Percentiles rank a stretch among this genome's conserved stretches.
phyloP scores from a whole-genome alignment of 1,140 invertebrate species.

The Spodoptera frugiperda region DNA sequence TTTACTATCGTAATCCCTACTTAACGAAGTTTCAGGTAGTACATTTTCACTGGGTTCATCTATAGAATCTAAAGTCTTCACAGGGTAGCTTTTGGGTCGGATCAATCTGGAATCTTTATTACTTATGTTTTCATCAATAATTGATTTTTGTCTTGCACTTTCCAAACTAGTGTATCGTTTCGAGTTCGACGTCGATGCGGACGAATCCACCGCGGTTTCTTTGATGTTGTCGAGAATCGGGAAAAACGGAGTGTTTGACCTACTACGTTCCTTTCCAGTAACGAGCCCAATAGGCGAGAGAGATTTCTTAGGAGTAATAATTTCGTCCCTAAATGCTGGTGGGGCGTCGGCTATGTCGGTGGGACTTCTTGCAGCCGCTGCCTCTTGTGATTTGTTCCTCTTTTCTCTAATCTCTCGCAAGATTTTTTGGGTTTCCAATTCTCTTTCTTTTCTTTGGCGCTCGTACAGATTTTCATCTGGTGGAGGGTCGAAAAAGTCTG shows the following conservation, averaged over 20 bases:
- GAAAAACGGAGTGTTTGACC: slow-evolving; percentile 83
- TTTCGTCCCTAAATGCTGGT: slow-evolving; percentile 64
- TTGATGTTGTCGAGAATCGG: slow-evolving; percentile 84
- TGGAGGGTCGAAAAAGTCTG: slow-evolving; percentile 92
- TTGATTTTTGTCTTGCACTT: slow-evolving; percentile 51
- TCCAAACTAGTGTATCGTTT: slow-evolving; percentile 39
- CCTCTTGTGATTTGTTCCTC: slow-evolving; percentile 80
- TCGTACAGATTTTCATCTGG: slow-evolving; percentile 89
- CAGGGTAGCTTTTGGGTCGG: slow-evolving; percentile 83
- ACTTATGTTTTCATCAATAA: slow-evolving; percentile 47
- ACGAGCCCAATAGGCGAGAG: slow-evolving; percentile 75
- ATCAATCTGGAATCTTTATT: slow-evolving; percentile 73
- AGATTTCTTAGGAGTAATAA: slow-evolving; percentile 67
- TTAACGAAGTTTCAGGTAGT: slow-evolving; percentile 53
- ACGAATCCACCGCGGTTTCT: slow-evolving; percentile 65
- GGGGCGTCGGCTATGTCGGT: slow-evolving; percentile 58
- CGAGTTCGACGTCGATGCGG: slow-evolving; percentile 19
- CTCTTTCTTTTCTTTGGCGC: slow-evolving; percentile 90
- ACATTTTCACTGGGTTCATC: slow-evolving; percentile 64
- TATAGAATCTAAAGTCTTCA: slow-evolving; percentile 74
- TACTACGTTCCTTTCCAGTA: slow-evolving; percentile 76
- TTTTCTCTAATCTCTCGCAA: slow-evolving; percentile 89
- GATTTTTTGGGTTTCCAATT: slow-evolving; percentile 88
- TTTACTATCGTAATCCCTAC: slow-evolving; percentile 66
- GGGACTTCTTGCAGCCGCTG: slow-evolving; percentile 60